A percentile compares a stretch with the other conserved stretches of the same genome.
Conservation (phyloP, 2,797 vertebrate species). For the Crenichthys baileyi region DNA sequence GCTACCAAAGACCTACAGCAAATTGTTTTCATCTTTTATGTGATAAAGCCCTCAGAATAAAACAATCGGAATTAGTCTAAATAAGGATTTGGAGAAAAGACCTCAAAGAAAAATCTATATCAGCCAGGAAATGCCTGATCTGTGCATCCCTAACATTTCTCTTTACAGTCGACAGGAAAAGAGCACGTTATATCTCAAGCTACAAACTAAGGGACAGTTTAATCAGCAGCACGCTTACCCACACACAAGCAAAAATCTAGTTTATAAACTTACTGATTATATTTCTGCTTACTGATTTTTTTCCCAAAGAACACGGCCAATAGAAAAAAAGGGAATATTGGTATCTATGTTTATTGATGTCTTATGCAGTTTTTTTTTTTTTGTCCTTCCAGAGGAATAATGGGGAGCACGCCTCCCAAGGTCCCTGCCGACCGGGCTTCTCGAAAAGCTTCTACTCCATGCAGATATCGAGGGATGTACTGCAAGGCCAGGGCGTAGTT, state of each 20-base stretch:
- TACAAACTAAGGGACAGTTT: constrained; percentile 7
- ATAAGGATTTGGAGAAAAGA: not conserved
- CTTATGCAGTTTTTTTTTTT: constrained; percentile 51
- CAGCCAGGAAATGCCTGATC: not conserved
- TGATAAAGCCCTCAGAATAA: not conserved
- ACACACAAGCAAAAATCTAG: constrained; percentile 5
- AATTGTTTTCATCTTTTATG: not conserved
- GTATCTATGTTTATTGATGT: constrained; percentile 67
- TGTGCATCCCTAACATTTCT: not conserved
- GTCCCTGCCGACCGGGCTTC: constrained; percentile 90
- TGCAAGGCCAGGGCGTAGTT: constrained; percentile 86
- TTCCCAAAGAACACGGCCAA: constrained; percentile 27
- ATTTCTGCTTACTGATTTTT: constrained; percentile 20
- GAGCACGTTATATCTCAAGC: constrained; percentile 17
- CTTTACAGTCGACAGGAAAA: constrained; percentile 16
- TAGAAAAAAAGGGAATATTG: constrained; percentile 56
- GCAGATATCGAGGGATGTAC: constrained; percentile 86
- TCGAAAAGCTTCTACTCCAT: constrained; percentile 91
- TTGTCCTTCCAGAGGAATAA: constrained; percentile 76
- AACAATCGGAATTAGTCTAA: not conserved
- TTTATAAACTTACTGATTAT: constrained; percentile 59
- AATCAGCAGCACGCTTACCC: constrained; percentile 15
- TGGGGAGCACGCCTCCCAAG: constrained; percentile 84
- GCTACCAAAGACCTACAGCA: not conserved
- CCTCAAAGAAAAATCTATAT: constrained; percentile 4